phyloP scores from a whole-genome alignment of 1,140 invertebrate species.

The Drosophila pandora region DNA sequence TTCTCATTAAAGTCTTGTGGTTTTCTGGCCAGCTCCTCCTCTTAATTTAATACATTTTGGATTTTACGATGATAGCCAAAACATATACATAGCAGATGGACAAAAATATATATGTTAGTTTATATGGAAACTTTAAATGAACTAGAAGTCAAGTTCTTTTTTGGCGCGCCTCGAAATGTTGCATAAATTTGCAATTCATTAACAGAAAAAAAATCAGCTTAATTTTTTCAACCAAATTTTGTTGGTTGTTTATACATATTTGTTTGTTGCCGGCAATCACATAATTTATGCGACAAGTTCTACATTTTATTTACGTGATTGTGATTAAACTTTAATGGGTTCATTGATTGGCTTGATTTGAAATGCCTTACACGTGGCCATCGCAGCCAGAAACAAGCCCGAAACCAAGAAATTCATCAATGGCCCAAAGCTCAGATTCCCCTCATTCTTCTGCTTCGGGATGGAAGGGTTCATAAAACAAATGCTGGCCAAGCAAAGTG shows the following conservation, averaged over 20 bases:
- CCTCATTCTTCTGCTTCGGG: not conserved
- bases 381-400: not conserved
- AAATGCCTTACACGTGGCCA: conserved; percentile 71
- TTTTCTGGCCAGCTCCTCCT: conserved; percentile 36
- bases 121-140: conserved; percentile 57
- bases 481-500: conserved; percentile 56
- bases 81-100: conserved; percentile 21
- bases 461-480: conserved; percentile 49
- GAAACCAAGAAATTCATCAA: conserved; percentile 61
- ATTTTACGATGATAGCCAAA: conserved; percentile 64
- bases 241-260: conserved; percentile 17
- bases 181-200: conserved; percentile 82
- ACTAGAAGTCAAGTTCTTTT: conserved; percentile 82
- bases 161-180: conserved; percentile 66
- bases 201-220: conserved; percentile 56
- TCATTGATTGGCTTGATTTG: conserved; percentile 69
- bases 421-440: conserved; percentile 29
- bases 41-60: conserved; percentile 78
- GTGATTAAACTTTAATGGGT: conserved; percentile 81
- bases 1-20: conserved; percentile 77
- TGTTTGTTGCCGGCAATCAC: conserved; percentile 46
- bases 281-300: conserved; percentile 82
- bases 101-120: conserved; percentile 18
- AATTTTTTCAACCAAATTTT: conserved; percentile 63
- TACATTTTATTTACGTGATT: conserved; percentile 77